Percentiles rank a stretch among this genome's conserved stretches.
Conservation (phyloP, 2,113 vertebrate species). For the Sander lucioperca region DNA sequence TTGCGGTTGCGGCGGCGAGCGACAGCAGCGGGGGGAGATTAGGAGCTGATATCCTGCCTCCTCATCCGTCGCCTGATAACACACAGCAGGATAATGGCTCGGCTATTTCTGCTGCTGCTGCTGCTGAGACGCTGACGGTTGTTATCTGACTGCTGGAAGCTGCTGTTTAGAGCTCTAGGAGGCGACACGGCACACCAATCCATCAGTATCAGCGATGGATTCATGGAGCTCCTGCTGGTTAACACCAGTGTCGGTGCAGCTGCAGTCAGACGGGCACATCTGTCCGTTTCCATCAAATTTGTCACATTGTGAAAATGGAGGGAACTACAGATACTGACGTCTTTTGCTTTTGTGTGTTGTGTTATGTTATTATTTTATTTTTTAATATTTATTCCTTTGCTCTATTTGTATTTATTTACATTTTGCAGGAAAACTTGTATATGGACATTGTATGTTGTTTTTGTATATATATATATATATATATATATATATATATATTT, state of each 20-base stretch:
- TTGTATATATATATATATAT: no score
- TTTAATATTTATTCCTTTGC: neutral
- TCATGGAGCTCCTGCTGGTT: conserved; percentile 39
- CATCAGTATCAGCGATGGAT: conserved; percentile 48
- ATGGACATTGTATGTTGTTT: no score
- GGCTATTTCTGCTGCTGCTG: conserved; percentile 50
- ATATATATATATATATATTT: no score
- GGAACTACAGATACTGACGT: neutral
- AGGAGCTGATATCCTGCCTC: conserved; percentile 69
- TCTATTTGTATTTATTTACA: no score
- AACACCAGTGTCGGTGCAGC: conserved; percentile 27
- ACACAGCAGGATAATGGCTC: conserved; percentile 67
- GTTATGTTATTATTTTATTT: no score
- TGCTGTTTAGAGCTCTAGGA: conserved; percentile 45
- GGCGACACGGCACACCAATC: conserved; percentile 38
- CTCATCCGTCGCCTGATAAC: conserved; percentile 73
- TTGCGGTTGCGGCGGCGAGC: conserved; percentile 58
- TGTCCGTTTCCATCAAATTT: neutral
- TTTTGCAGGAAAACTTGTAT: no score
- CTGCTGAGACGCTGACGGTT: conserved; percentile 36
- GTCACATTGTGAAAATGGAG: neutral
- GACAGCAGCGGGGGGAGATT: conserved; percentile 66
- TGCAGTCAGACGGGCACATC: conserved; percentile 13
- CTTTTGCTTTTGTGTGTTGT: no score
- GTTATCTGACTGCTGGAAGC: conserved; percentile 56